A percentile compares a stretch with the other conserved stretches of the same genome.
Evolutionary conservation across 2,888 invertebrate genomes (phyloP).

Genomic region (Xestoiulus laeticollis): DNA sequence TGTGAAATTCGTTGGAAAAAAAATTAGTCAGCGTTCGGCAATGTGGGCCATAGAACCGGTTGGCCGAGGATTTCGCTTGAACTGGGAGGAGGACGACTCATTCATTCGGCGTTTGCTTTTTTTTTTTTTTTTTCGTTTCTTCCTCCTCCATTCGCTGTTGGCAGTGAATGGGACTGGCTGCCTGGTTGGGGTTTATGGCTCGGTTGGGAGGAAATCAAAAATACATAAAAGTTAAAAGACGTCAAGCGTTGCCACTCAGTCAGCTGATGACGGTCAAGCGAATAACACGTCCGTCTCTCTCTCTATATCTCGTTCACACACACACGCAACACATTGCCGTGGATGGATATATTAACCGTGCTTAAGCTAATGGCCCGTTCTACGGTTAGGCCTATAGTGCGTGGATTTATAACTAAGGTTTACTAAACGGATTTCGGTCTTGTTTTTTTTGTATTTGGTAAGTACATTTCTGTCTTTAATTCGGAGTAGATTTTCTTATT

Average conservation of each 20-base stretch:
- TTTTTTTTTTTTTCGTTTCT: not conserved
- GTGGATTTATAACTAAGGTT: not conserved
- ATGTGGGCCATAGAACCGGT: slow-evolving; percentile 34
- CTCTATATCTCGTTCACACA: not conserved
- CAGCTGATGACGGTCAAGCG: slow-evolving; percentile 29
- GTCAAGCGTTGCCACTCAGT: not conserved
- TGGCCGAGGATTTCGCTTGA: not conserved
- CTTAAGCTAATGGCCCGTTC: too few relatives aligned
- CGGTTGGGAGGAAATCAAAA: not conserved
- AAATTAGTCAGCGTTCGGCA: not conserved
- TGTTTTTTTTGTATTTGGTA: not conserved
- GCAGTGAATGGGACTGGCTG: not conserved
- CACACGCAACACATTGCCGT: not conserved
- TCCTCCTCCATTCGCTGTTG: not conserved
- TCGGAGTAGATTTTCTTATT: too few relatives aligned
- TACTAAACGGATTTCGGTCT: not conserved
- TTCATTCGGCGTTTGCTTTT: not conserved
- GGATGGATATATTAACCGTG: not conserved
- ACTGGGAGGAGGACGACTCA: slow-evolving; percentile 31
- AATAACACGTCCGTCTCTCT: not conserved
- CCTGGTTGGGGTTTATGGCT: not conserved
- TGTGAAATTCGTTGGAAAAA: not conserved
- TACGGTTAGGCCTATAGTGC: not conserved
- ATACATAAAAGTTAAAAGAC: slow-evolving; percentile 23
- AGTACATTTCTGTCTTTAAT: too few relatives aligned